phyloP scores from a whole-genome alignment of 2,888 invertebrate genomes.

The Crematogaster levior region DNA sequence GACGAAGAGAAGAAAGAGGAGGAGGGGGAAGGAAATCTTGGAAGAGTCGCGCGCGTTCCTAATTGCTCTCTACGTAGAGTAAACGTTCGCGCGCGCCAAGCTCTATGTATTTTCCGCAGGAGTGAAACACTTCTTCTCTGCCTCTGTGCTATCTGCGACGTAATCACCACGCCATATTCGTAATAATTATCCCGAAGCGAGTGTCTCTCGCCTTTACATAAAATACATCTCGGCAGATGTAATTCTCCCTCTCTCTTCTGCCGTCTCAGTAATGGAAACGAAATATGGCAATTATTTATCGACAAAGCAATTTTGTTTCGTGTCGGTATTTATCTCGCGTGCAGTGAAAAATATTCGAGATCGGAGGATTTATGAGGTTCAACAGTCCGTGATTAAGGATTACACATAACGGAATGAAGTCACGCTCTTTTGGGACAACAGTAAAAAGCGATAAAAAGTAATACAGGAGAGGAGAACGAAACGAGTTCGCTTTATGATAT shows the following conservation, averaged over 20 bases:
- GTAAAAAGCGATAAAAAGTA: conserved; percentile 4
- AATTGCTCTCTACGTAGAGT: conserved; percentile 41
- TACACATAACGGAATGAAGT: neutral
- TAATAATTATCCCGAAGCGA: neutral
- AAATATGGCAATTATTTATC: neutral
- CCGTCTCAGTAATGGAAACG: neutral
- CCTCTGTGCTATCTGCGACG: neutral
- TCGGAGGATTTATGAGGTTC: neutral
- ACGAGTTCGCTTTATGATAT: conserved; percentile 28
- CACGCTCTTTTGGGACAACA: neutral
- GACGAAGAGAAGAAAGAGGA: neutral
- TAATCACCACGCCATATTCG: neutral
- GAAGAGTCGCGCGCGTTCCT: conserved; percentile 48
- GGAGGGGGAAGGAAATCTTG: conserved; percentile 31
- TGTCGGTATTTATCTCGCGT: neutral
- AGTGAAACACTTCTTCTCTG: neutral
- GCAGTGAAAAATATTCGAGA: neutral
- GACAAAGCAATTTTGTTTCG: neutral
- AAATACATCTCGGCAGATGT: neutral
- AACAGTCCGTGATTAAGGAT: neutral
- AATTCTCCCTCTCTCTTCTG: neutral
- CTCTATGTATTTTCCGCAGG: conserved; percentile 3
- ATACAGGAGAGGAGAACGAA: neutral
- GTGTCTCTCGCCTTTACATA: neutral
- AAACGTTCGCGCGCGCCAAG: conserved; percentile 5